Percentiles rank a stretch among this genome's conserved stretches.
phyloP scores from a whole-genome alignment of 2,113 vertebrate species.

The Oryctolagus cuniculus region DNA sequence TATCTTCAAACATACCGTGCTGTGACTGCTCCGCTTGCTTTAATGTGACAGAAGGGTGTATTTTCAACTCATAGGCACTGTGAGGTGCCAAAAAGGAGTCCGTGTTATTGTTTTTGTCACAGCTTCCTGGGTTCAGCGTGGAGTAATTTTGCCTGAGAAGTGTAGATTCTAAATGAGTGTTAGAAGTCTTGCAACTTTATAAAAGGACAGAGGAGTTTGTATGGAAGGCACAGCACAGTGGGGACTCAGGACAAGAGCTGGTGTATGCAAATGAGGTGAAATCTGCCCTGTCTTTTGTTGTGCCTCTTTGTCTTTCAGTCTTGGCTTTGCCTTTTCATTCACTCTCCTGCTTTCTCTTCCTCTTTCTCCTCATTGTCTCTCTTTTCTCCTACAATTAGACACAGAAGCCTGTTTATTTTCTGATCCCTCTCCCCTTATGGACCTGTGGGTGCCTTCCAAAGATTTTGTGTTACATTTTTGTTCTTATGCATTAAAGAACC shows the following conservation, averaged over 20 bases:
- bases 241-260: background rate
- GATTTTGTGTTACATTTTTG: background rate
- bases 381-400: background rate
- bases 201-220: background rate
- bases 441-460: background rate
- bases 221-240: background rate
- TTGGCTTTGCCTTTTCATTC: background rate
- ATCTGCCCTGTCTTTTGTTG: background rate
- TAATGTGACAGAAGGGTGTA: background rate
- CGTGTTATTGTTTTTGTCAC: background rate
- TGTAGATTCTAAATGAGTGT: background rate
- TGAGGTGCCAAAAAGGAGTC: background rate
- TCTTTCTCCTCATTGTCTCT: background rate
- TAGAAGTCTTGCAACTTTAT: background rate
- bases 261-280: background rate
- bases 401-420: background rate
- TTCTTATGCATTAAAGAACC: background rate
- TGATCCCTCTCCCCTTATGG: background rate
- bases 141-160: background rate
- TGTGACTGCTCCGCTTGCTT: background rate
- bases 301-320: background rate
- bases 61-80: slow-evolving; percentile 15
- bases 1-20: background rate
- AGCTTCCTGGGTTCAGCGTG: background rate
- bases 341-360: background rate